A percentile compares a stretch with the other conserved stretches of the same genome.
phyloP scores from a whole-genome alignment of 2,113 vertebrate species.

The Dipodomys ordii region DNA sequence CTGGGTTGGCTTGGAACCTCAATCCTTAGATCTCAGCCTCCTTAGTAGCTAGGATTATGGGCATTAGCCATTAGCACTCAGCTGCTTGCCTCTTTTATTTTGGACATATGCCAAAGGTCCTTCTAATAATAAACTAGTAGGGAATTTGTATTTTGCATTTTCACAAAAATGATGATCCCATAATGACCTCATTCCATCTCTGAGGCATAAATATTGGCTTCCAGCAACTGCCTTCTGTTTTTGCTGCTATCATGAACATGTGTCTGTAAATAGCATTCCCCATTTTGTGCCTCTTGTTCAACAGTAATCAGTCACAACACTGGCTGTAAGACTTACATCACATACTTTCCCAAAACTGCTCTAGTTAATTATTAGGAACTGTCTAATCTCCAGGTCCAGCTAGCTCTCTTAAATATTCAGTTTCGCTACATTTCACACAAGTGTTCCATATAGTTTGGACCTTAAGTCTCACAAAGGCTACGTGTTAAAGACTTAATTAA shows the following conservation, averaged over 20 bases:
- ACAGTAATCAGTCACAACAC: neutral
- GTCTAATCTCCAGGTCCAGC: neutral
- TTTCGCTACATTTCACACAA: neutral
- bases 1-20: too few species aligned
- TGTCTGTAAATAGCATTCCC: neutral
- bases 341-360: neutral
- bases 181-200: neutral
- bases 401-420: conserved; percentile 12
- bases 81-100: neutral
- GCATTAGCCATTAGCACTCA: too few species aligned
- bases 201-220: neutral
- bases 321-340: neutral
- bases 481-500: neutral
- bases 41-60: neutral
- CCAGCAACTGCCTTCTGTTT: neutral
- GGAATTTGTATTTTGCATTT: neutral
- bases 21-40: too few species aligned
- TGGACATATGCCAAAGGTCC: neutral
- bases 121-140: neutral
- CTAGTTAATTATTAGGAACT: neutral
- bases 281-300: neutral
- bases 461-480: neutral
- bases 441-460: neutral
- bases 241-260: neutral
- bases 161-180: neutral